A percentile compares a stretch with the other conserved stretches of the same genome.
These are phyloP conservation scores for Apaloderma vittatum DNA, from an alignment of 2,113 vertebrate genomes.

Conservation along the genomic window DNA sequence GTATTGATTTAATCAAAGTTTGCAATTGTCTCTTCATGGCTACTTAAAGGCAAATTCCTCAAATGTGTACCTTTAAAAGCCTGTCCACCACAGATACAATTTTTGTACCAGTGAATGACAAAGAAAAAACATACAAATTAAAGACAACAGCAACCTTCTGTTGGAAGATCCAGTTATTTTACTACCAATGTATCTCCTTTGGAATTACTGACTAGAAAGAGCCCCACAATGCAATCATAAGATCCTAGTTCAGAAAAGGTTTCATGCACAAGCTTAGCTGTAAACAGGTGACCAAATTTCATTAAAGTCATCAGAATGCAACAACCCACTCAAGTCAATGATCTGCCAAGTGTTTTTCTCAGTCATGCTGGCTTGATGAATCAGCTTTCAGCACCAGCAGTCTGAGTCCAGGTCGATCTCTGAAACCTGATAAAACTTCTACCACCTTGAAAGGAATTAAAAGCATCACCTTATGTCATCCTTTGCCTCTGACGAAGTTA, in stretches of 20 bases:
- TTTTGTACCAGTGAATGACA: neutral
- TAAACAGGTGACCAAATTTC: slow-evolving; percentile 37
- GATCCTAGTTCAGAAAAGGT: neutral
- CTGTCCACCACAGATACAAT: neutral
- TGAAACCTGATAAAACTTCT: slow-evolving; percentile 12
- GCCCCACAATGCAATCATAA: neutral
- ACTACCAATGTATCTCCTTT: neutral
- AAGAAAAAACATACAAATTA: neutral
- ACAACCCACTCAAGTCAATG: slow-evolving; percentile 21
- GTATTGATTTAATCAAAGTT: neutral
- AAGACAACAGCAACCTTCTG: neutral
- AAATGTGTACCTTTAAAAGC: neutral
- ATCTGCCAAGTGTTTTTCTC: slow-evolving; percentile 45
- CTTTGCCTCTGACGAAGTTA: slow-evolving; percentile 36
- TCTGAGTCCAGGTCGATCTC: neutral
- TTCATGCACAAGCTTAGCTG: neutral
- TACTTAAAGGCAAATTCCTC: neutral
- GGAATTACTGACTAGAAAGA: neutral
- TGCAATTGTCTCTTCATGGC: neutral
- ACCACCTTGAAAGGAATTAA: neutral
- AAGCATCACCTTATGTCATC: slow-evolving; percentile 32
- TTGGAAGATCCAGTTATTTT: neutral
- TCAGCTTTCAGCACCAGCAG: slow-evolving; percentile 42
- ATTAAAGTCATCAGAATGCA: slow-evolving; percentile 10
- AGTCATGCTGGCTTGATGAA: slow-evolving; percentile 18